A percentile compares a stretch with the other conserved stretches of the same genome.
phyloP scores from a whole-genome alignment of 2,113 vertebrate species.

The Cheilinus undulatus region DNA sequence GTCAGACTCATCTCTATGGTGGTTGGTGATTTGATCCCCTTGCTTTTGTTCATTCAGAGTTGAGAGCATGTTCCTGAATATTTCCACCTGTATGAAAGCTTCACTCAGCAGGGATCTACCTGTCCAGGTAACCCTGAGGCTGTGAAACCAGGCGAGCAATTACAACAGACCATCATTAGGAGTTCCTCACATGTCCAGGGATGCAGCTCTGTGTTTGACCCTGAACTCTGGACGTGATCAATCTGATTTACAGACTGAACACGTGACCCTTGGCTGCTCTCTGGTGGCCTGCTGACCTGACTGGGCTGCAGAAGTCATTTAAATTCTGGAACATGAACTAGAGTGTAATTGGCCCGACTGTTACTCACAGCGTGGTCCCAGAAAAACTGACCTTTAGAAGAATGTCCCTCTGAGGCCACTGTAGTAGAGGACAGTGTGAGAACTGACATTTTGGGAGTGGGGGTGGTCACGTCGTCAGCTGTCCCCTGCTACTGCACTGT shows the following conservation, averaged over 20 bases:
- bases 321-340: neutral
- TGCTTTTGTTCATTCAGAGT: too few species aligned
- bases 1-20: too few species aligned
- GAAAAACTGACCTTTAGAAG: slow-evolving; percentile 45
- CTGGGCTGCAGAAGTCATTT: slow-evolving; percentile 8
- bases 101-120: neutral
- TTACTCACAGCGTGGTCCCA: slow-evolving; percentile 21
- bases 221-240: neutral
- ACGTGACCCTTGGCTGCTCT: neutral
- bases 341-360: neutral
- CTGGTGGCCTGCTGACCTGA: slow-evolving; percentile 17
- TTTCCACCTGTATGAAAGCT: neutral
- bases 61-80: neutral
- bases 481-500: slow-evolving; percentile 21
- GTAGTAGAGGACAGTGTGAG: slow-evolving; percentile 42
- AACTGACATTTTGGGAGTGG: slow-evolving; percentile 57
- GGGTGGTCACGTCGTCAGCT: slow-evolving; percentile 11
- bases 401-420: slow-evolving; percentile 46
- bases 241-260: neutral
- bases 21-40: too few species aligned
- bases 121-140: neutral
- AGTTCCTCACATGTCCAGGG: neutral
- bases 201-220: too few species aligned
- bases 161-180: neutral
- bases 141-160: neutral